Base-by-base conservation (phyloP, 2,888 invertebrate species). In the Alsophila aescularia region DNA sequence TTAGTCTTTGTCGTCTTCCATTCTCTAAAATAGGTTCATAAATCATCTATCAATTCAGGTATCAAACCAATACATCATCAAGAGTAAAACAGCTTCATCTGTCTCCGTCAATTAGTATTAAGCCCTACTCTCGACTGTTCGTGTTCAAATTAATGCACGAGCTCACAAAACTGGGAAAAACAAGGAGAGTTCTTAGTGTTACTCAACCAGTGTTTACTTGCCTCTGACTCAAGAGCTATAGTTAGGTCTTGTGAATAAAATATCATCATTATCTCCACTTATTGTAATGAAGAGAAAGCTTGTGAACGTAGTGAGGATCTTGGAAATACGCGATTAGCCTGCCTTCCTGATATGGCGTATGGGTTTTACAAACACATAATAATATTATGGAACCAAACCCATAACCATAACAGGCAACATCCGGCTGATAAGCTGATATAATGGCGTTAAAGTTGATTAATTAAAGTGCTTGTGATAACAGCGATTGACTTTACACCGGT, bases 71-170 rank as follows among this genome's bases (percentile, higher is more conserved):
- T 47, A 67, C 66, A 63, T 69, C 61, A 64, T 66, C 64, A 52
- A 57, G 54, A 63, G 48, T 59, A 60, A 62, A 59, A 66, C 69
- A 64, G 58, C 63, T 70, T 70, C 79, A 84, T 85, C 75, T 81
- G 77, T 85, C 81, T 80, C 70, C 71, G 84, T 84, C 85, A 84
- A 85, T 85, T 85, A 85, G 79, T 69, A 77, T 75, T 77, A 50
- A 80, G 70, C 58, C 52, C 70, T 70, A 68, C 66, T 69, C 75
- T 73, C 72, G 75, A 77, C 69, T 72, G 75, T 69, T 72, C 74
- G 66, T 72, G 72, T 70, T 75, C 67, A 75, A 83, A 79, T 80
- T 79, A 79, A 78, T 77, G 68, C 70, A 62, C 70, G 40, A 49
- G 63, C 72, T 77, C 72, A 76, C 74, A 75, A 79, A 77, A 71